Conservation (phyloP, 1,140 invertebrate genomes). For the Himalopsyche phryganea region DNA sequence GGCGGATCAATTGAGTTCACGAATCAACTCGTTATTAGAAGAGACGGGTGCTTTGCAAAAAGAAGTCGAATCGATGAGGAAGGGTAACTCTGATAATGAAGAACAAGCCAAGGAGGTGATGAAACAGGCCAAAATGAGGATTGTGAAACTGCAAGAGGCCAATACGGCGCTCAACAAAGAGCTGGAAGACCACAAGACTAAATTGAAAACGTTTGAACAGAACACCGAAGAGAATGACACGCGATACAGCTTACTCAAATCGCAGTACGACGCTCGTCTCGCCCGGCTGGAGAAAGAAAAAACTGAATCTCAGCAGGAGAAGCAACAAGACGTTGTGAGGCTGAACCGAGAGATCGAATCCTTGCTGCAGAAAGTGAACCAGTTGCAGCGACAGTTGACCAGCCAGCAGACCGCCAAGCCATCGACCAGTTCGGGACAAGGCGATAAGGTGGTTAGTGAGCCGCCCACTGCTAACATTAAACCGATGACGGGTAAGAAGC, state of each 20-base stretch:
- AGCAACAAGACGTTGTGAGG: slow-evolving; percentile 59
- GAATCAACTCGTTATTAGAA: slow-evolving; percentile 55
- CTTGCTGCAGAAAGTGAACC: slow-evolving; percentile 65
- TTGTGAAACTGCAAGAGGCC: slow-evolving; percentile 64
- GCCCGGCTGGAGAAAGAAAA: slow-evolving; percentile 73
- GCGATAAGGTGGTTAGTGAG: slow-evolving; percentile 68
- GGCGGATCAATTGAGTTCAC: slow-evolving; percentile 61
- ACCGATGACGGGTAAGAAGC: slow-evolving; percentile 80
- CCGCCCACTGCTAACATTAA: slow-evolving; percentile 90
- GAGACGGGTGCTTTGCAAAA: slow-evolving; percentile 65
- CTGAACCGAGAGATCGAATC: slow-evolving; percentile 70
- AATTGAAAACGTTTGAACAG: slow-evolving; percentile 51
- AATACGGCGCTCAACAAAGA: slow-evolving; percentile 61
- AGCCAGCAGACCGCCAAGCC: slow-evolving; percentile 66
- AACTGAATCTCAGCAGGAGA: slow-evolving; percentile 61
- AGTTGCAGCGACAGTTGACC: slow-evolving; percentile 76
- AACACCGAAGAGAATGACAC: slow-evolving; percentile 59
- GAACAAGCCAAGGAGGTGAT: slow-evolving; percentile 70
- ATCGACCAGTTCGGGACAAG: slow-evolving; percentile 58
- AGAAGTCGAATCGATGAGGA: slow-evolving; percentile 68
- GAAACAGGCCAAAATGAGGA: slow-evolving; percentile 68
- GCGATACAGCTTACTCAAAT: slow-evolving; percentile 60
- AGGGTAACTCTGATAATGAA: slow-evolving; percentile 62
- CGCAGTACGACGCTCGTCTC: slow-evolving; percentile 70
- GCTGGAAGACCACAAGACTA: slow-evolving; percentile 57